A percentile compares a stretch with the other conserved stretches of the same genome.
phyloP scores from a whole-genome alignment of 2,113 vertebrate species.

The Paramormyrops kingsleyae region DNA sequence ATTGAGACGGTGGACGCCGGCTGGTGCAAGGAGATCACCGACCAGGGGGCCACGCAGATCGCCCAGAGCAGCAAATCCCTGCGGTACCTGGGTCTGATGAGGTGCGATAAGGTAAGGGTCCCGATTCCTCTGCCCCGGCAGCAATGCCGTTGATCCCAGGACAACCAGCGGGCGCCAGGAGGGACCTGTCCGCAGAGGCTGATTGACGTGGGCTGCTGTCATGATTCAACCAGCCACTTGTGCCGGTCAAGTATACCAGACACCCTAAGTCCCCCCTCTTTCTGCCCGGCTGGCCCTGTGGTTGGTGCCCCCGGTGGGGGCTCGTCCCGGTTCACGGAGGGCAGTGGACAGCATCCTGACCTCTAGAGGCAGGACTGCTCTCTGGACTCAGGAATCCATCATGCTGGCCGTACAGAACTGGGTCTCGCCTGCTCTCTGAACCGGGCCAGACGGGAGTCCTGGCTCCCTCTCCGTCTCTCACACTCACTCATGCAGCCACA shows the following conservation, averaged over 20 bases:
- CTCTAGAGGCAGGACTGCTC: not conserved
- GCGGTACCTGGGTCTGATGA: slow-evolving; percentile 92
- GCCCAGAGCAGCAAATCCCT: slow-evolving; percentile 95
- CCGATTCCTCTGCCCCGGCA: not conserved
- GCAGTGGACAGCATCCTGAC: not conserved
- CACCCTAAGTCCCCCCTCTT: not conserved
- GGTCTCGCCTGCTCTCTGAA: slow-evolving; percentile 2
- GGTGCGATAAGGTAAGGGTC: slow-evolving; percentile 90
- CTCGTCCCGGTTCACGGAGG: not conserved
- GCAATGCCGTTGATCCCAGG: not conserved
- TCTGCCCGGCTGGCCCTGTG: not conserved
- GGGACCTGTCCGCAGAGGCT: too few species aligned
- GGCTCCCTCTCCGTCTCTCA: not conserved
- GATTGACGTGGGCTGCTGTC: not conserved
- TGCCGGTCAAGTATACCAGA: not conserved
- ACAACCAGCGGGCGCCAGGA: not conserved
- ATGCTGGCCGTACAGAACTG: not conserved
- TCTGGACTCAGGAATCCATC: not conserved
- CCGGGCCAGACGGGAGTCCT: not conserved
- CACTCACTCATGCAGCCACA: not conserved
- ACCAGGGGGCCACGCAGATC: slow-evolving; percentile 90
- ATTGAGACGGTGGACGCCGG: slow-evolving; percentile 97
- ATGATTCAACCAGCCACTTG: not conserved
- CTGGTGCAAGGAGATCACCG: slow-evolving; percentile 98
- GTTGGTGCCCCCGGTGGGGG: not conserved